These are phyloP conservation scores for Drosophila pegasa DNA, from an alignment of 2,888 invertebrate species.

Conservation along the genomic window DNA sequence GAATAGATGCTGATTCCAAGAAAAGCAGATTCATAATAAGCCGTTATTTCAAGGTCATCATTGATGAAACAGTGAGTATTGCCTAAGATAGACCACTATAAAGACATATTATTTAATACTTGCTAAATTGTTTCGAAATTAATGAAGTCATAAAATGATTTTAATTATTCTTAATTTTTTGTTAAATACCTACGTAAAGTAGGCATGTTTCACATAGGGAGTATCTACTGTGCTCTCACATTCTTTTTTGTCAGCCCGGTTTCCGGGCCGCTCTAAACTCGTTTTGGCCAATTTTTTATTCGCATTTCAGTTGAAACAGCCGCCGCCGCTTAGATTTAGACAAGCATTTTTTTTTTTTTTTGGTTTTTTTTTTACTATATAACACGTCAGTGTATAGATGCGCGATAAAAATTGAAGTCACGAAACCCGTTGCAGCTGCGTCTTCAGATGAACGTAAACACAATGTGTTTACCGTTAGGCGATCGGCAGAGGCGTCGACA, in stretches of 20 bases:
- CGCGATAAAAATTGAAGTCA: slow-evolving; percentile 15
- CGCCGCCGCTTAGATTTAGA: slow-evolving; percentile 13
- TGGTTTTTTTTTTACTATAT: background rate
- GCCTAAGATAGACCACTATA: background rate
- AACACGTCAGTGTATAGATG: background rate
- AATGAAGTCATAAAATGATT: background rate
- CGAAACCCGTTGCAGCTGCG: slow-evolving; percentile 31
- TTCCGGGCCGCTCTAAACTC: slow-evolving; percentile 63
- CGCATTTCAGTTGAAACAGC: slow-evolving; percentile 10
- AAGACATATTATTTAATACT: background rate
- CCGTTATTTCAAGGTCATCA: slow-evolving; percentile 74
- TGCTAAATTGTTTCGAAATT: background rate
- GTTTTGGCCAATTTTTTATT: slow-evolving; percentile 54
- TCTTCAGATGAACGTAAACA: slow-evolving; percentile 44
- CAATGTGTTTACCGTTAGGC: slow-evolving; percentile 48
- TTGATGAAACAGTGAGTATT: slow-evolving; percentile 31
- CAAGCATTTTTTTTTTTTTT: background rate
- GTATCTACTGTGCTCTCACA: slow-evolving; percentile 26
- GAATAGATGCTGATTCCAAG: slow-evolving; percentile 9
- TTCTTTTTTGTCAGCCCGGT: slow-evolving; percentile 43
- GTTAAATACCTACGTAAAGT: background rate
- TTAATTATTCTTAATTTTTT: background rate
- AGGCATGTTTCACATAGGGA: background rate
- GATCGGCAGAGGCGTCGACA: slow-evolving; percentile 42
- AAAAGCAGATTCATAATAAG: slow-evolving; percentile 22